Base-by-base conservation (phyloP, 1,140 invertebrate species). In the Brachionus angularis region DNA sequence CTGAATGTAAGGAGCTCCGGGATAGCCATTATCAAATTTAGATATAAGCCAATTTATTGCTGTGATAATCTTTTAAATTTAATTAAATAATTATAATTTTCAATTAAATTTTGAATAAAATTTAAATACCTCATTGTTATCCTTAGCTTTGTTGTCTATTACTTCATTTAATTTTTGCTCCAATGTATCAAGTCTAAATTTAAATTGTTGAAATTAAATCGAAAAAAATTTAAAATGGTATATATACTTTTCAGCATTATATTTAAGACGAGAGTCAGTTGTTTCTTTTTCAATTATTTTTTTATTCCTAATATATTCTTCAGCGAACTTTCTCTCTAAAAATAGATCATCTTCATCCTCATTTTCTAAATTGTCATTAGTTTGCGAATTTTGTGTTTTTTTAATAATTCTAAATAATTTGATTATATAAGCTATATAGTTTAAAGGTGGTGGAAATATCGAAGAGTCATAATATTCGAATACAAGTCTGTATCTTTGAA, bases 381-480 rank as follows among this genome's bases (percentile, higher is more conserved):
- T 47, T 29, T 47, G 8, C 8, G 33, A 8, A n/a, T 67, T 67
- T 67, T 4, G n/a, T n/a, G n/a, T 23, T 1, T 47, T 10, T 31
- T 36, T 67, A 5, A 87, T 75, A 87, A 89, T 86, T 78, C 91
- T 88, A 34, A 89, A 84, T 49, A 91, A 84, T 83, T 89, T 94
- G 21, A 44, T 36, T 14, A 72, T 36, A 42, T 62, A 61, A 16
- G 52, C 50, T 23, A 61, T 23, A 1, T 61, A 4, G 23, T 31
- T 72, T 0, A 72, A 50, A 25, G 71, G 71, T 31, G 71, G 71
- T 31, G 71, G 71, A 34, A 72, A 61, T 46, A 61, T 23, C 8
- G 71, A 50, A 5, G 39, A 46, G 7, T 61, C 12, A 46, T 46
- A 61, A 61, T 61, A 72, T 36, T 72, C 71, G 21, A 44, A 58